These are phyloP conservation scores for Scarus forsteni DNA, from an alignment of 2,797 vertebrate species.

Conservation along the genomic window DNA sequence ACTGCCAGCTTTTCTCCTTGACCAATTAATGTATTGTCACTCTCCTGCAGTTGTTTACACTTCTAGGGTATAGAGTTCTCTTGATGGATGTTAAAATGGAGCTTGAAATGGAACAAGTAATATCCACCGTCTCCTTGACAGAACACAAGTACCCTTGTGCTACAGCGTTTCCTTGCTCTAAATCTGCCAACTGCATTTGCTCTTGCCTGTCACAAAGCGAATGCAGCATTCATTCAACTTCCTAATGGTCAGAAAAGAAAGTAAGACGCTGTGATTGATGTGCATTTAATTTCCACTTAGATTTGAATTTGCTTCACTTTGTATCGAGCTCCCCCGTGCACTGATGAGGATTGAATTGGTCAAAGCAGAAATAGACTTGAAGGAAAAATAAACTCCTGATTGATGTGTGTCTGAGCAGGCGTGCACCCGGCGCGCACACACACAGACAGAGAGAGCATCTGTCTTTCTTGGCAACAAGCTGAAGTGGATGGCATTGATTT, in stretches of 20 bases:
- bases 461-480: slow-evolving; percentile 73
- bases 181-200: slow-evolving; percentile 25
- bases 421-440: slow-evolving; percentile 27
- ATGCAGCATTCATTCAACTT: slow-evolving; percentile 9
- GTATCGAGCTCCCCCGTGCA: slow-evolving; percentile 26
- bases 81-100: background rate
- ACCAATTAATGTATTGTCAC: too few relatives aligned
- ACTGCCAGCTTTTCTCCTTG: too few relatives aligned
- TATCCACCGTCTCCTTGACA: background rate
- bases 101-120: background rate
- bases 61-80: too few relatives aligned
- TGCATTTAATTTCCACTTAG: slow-evolving; percentile 40
- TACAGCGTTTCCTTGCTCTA: slow-evolving; percentile 13
- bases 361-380: slow-evolving; percentile 59
- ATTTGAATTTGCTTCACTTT: slow-evolving; percentile 38
- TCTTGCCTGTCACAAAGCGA: background rate
- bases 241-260: slow-evolving; percentile 23
- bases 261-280: slow-evolving; percentile 38
- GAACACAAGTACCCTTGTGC: background rate
- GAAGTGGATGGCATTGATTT: slow-evolving; percentile 75
- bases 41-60: too few relatives aligned
- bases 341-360: slow-evolving; percentile 60
- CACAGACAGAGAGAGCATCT: slow-evolving; percentile 68
- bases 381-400: slow-evolving; percentile 55
- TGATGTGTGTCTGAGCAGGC: slow-evolving; percentile 48